A percentile compares a stretch with the other conserved stretches of the same genome.
phyloP scores from a whole-genome alignment of 1,140 invertebrate genomes.

The Rhopalosiphum padi region DNA sequence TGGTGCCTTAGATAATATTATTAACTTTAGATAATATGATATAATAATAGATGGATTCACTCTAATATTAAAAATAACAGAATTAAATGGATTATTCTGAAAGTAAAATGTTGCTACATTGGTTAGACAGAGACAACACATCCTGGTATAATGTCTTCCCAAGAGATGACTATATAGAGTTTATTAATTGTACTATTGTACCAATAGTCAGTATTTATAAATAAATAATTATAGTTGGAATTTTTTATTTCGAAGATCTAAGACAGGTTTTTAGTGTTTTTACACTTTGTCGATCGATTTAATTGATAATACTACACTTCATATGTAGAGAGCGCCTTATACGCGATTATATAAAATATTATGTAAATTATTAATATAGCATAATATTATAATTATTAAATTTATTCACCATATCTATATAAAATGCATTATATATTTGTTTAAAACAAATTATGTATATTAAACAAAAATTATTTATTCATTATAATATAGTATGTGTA shows the following conservation, averaged over 20 bases:
- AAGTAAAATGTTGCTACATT: not conserved
- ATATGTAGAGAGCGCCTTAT: not conserved
- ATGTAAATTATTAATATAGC: not conserved
- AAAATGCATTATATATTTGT: not conserved
- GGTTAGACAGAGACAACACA: not conserved
- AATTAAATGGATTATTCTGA: not conserved
- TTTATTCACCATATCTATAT: not conserved
- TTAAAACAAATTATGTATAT: not conserved
- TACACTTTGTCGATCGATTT: not conserved
- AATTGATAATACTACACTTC: not conserved
- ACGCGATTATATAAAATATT: not conserved
- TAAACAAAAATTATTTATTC: slow-evolving; percentile 11
- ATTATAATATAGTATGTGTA: not conserved
- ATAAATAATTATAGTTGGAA: not conserved
- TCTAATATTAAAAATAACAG: not conserved
- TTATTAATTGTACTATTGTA: not conserved
- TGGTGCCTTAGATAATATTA: too few species aligned
- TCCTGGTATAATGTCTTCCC: not conserved
- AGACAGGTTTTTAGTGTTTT: not conserved
- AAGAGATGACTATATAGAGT: not conserved
- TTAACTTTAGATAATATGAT: not conserved
- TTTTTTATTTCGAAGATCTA: not conserved
- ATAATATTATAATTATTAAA: not conserved
- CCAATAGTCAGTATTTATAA: not conserved
- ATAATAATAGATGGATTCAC: not conserved